A percentile compares a stretch with the other conserved stretches of the same genome.
phyloP scores from a whole-genome alignment of 1,140 invertebrate species.

The Drosophila aff. region DNA sequence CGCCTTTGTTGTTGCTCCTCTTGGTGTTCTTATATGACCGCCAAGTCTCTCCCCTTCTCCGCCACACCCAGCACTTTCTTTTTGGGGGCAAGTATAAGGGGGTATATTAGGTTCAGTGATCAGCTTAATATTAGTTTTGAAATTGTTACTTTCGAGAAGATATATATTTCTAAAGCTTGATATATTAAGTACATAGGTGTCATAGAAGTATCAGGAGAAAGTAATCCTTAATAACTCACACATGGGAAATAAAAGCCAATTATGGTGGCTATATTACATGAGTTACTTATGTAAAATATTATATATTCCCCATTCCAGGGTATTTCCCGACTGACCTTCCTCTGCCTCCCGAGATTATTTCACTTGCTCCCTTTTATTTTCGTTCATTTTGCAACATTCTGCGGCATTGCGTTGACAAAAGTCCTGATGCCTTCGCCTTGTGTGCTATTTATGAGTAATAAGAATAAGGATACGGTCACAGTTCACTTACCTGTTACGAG shows the following conservation, averaged over 20 bases:
- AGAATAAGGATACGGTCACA: slow-evolving; percentile 15
- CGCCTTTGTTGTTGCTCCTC: slow-evolving; percentile 75
- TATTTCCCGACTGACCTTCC: not conserved
- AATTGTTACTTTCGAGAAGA: not conserved
- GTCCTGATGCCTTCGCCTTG: slow-evolving; percentile 49
- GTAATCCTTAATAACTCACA: not conserved
- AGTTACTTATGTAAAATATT: not conserved
- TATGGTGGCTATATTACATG: not conserved
- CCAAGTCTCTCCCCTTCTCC: slow-evolving; percentile 58
- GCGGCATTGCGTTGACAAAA: slow-evolving; percentile 67
- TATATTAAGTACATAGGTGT: not conserved
- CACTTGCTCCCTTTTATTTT: slow-evolving; percentile 41
- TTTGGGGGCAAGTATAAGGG: too few species aligned
- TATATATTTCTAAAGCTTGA: too few species aligned
- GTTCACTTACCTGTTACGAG: slow-evolving; percentile 43
- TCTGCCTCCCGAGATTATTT: not conserved
- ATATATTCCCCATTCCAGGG: not conserved
- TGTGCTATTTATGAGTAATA: slow-evolving; percentile 68
- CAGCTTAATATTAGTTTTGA: not conserved
- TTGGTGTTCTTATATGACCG: slow-evolving; percentile 82
- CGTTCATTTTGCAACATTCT: slow-evolving; percentile 53
- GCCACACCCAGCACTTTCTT: slow-evolving; percentile 19
- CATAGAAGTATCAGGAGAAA: too few species aligned
- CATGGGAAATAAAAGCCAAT: not conserved
- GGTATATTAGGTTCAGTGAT: not conserved